phyloP scores from a whole-genome alignment of 2,113 vertebrate species.

The Lophura nycthemera region DNA sequence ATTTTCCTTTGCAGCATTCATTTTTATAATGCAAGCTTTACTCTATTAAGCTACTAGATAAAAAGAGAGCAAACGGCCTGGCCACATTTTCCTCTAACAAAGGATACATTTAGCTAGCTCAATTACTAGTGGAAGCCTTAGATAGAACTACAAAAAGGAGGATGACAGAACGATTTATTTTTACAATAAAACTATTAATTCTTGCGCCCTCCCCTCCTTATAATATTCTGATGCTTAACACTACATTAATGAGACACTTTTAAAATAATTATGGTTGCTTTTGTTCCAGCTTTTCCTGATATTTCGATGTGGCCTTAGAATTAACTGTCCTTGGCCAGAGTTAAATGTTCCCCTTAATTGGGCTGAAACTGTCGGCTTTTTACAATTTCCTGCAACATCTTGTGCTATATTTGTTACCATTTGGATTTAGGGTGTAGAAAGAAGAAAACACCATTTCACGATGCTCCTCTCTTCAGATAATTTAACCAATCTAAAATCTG shows the following conservation, averaged over 20 bases:
- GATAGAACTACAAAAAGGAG: constrained; percentile 43
- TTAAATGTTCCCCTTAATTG: constrained; percentile 21
- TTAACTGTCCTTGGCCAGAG: constrained; percentile 53
- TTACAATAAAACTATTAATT: constrained; percentile 63
- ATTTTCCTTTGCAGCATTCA: constrained; percentile 23
- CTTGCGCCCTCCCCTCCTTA: constrained; percentile 23
- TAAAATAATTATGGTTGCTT: constrained; percentile 57
- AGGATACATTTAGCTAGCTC: constrained; percentile 44
- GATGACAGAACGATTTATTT: constrained; percentile 45
- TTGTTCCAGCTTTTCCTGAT: constrained; percentile 28
- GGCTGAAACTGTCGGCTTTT: background rate
- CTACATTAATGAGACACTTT: constrained; percentile 39
- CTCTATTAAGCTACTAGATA: constrained; percentile 51
- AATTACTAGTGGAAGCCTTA: constrained; percentile 47
- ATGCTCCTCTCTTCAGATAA: background rate
- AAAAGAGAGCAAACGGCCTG: constrained; percentile 31
- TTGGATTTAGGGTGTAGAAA: background rate
- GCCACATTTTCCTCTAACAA: constrained; percentile 55
- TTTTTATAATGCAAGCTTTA: constrained; percentile 22
- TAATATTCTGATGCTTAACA: constrained; percentile 40
- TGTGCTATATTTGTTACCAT: background rate
- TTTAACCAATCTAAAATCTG: background rate
- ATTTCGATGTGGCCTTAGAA: constrained; percentile 41
- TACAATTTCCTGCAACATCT: background rate
- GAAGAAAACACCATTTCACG: background rate